Conservation (phyloP, 2,113 vertebrate species). For the Grus americana region DNA sequence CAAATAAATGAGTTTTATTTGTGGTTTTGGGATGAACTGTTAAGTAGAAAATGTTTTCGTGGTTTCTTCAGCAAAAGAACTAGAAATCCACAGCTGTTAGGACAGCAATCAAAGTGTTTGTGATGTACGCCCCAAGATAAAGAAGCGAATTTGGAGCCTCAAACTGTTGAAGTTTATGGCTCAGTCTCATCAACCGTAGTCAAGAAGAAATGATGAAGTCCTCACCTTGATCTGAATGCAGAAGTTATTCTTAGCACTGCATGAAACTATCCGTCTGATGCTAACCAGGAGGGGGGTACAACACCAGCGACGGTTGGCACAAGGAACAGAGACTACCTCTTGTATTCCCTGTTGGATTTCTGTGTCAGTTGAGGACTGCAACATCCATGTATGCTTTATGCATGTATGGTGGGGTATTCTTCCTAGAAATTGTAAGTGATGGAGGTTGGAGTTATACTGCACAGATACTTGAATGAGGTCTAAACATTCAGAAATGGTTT, state of each 20-base stretch:
- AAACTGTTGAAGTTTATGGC: neutral
- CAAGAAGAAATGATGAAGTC: neutral
- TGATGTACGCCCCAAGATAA: neutral
- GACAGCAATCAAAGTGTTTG: neutral
- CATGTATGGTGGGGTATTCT: neutral
- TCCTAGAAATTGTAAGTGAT: neutral
- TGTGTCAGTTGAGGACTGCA: neutral
- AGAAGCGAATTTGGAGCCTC: neutral
- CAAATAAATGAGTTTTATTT: conserved; percentile 24
- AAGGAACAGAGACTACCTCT: neutral
- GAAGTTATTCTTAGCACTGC: neutral
- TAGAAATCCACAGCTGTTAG: neutral
- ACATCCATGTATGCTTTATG: neutral
- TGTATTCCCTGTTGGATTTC: neutral
- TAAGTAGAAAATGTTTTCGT: conserved; percentile 16
- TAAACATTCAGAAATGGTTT: neutral
- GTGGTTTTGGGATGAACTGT: neutral
- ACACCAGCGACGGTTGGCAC: neutral
- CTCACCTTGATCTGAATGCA: neutral
- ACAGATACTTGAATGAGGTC: neutral
- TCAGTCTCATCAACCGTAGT: neutral
- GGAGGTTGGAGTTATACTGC: neutral
- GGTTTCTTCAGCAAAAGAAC: neutral
- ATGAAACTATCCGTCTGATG: neutral
- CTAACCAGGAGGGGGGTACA: neutral